phyloP scores from a whole-genome alignment of 1,140 invertebrate genomes.

The Drosophila lowei region DNA sequence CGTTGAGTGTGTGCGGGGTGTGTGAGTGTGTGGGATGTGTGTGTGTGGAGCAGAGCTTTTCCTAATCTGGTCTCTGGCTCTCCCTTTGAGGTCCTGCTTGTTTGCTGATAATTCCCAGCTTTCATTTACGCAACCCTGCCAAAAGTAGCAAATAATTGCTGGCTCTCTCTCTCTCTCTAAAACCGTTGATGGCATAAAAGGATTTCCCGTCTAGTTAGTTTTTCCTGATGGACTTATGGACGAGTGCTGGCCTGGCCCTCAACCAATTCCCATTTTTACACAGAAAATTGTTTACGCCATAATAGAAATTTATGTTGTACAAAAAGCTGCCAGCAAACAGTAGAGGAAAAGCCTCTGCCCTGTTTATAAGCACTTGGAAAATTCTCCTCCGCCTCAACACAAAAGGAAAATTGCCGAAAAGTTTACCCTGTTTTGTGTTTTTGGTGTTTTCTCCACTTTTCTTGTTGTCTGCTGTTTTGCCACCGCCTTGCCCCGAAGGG shows the following conservation, averaged over 20 bases:
- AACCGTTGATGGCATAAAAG: slow-evolving; percentile 75
- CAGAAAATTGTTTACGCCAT: slow-evolving; percentile 53
- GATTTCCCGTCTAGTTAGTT: slow-evolving; percentile 56
- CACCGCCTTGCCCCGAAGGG: slow-evolving; percentile 28
- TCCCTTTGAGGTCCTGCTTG: slow-evolving; percentile 20
- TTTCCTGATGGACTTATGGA: slow-evolving; percentile 30
- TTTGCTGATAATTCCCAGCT: slow-evolving; percentile 61
- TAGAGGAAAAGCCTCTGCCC: slow-evolving; percentile 6
- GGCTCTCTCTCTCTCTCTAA: slow-evolving; percentile 19
- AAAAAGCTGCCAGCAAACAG: slow-evolving; percentile 16
- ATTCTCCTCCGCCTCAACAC: slow-evolving; percentile 39
- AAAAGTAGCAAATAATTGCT: slow-evolving; percentile 78
- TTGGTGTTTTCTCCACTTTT: slow-evolving; percentile 38
- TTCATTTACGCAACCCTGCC: slow-evolving; percentile 74
- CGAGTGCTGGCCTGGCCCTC: not conserved
- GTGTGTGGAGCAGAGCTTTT: slow-evolving; percentile 5
- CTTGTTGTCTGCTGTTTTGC: not conserved
- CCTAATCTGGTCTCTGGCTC: slow-evolving; percentile 29
- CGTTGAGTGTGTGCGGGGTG: slow-evolving; percentile 33
- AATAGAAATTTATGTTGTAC: slow-evolving; percentile 63
- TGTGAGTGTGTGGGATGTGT: slow-evolving; percentile 36
- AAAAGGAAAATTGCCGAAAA: slow-evolving; percentile 40
- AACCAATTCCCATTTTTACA: not conserved
- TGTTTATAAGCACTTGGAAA: slow-evolving; percentile 38
- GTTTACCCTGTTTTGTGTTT: slow-evolving; percentile 13